Conservation (phyloP, 2,888 invertebrate genomes). For the Eupithecia inturbata region DNA sequence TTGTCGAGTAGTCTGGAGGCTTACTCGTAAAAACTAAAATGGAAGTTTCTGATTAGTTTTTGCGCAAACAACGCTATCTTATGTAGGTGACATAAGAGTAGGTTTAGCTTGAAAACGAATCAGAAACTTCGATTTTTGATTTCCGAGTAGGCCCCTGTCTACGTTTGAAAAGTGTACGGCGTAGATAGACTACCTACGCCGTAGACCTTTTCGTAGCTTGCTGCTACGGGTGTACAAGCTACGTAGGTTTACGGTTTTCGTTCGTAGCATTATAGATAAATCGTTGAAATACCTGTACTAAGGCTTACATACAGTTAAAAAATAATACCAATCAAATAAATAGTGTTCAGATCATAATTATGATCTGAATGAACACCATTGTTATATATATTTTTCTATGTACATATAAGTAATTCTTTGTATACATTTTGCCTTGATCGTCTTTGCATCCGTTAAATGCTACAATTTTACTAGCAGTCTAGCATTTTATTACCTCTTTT, state of each 20-base stretch:
- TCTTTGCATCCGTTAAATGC: background rate
- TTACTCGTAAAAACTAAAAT: no score
- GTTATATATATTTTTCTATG: no score
- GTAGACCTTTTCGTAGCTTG: constrained; percentile 1
- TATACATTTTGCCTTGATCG: background rate
- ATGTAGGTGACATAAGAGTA: no score
- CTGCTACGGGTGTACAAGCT: background rate
- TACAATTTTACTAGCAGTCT: background rate
- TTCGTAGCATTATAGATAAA: background rate
- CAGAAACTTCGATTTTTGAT: no score
- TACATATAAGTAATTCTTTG: background rate
- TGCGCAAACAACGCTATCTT: no score
- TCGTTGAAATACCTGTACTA: background rate
- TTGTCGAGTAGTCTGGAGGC: no score
- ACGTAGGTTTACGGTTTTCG: background rate
- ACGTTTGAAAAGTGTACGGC: background rate
- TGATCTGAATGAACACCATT: no score
- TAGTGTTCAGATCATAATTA: background rate
- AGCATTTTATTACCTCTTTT: background rate
- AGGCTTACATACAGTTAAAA: background rate
- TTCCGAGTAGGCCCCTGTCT: no score
- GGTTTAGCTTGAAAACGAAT: no score
- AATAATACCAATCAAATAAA: background rate
- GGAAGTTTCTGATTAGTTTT: no score
- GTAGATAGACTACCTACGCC: background rate